A percentile compares a stretch with the other conserved stretches of the same genome.
Conservation (phyloP, 1,140 invertebrate genomes). For the Diorhabda elongata region DNA sequence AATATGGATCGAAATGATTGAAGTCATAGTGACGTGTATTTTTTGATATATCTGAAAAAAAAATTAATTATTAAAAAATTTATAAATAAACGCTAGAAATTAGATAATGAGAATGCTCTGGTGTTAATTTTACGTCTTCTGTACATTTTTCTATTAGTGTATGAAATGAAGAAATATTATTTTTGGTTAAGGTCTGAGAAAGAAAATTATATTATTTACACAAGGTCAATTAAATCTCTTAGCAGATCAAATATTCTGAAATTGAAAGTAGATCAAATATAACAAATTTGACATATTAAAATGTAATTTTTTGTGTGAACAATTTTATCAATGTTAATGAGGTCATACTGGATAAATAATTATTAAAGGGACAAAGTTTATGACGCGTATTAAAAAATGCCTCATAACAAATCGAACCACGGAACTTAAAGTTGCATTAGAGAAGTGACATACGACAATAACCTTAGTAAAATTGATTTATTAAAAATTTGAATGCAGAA, state of each 20-base stretch:
- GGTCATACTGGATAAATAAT: background rate
- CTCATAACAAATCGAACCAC: background rate
- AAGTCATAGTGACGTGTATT: background rate
- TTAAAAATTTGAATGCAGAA: background rate
- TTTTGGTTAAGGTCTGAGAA: background rate
- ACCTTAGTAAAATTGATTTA: background rate
- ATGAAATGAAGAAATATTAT: background rate
- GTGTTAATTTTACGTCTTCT: background rate
- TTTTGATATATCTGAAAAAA: background rate
- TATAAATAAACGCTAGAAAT: background rate
- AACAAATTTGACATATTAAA: background rate
- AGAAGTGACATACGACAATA: background rate
- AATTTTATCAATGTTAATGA: background rate
- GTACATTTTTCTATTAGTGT: background rate
- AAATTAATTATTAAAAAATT: background rate
- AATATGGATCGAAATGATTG: constrained; percentile 8
- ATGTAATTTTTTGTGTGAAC: background rate
- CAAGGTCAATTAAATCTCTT: background rate
- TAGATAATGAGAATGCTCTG: background rate
- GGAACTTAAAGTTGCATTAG: background rate
- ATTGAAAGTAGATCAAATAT: background rate
- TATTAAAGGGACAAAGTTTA: background rate
- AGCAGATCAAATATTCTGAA: background rate
- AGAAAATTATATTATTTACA: background rate
- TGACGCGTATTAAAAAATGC: background rate